A percentile compares a stretch with the other conserved stretches of the same genome.
phyloP scores from a whole-genome alignment of 2,888 invertebrate genomes.

The Drosophila sordidapex region DNA sequence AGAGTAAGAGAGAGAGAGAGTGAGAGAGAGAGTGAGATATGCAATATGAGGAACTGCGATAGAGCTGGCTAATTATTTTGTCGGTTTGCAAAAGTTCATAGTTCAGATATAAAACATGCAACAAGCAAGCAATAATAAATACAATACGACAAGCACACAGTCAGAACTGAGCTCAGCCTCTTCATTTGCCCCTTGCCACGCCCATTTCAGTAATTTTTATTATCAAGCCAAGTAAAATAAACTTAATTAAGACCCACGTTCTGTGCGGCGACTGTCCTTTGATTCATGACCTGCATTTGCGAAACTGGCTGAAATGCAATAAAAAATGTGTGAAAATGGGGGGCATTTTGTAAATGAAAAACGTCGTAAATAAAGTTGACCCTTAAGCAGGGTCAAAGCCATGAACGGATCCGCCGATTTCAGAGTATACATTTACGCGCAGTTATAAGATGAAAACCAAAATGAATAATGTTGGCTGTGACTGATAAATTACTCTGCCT shows the following conservation, averaged over 20 bases:
- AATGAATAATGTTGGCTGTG: neutral
- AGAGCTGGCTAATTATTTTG: slow-evolving; percentile 76
- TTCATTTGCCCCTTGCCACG: slow-evolving; percentile 9
- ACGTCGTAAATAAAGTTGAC: slow-evolving; percentile 24
- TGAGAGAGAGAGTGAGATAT: neutral
- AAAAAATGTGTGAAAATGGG: slow-evolving; percentile 40
- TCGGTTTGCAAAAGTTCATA: slow-evolving; percentile 77
- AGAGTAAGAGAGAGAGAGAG: slow-evolving; percentile 1
- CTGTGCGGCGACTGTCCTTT: slow-evolving; percentile 36
- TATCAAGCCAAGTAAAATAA: slow-evolving; percentile 69
- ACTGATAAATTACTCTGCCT: neutral
- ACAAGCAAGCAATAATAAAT: slow-evolving; percentile 47
- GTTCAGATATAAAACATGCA: slow-evolving; percentile 64
- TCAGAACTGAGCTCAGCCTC: slow-evolving; percentile 25
- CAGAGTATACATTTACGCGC: neutral
- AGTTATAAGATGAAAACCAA: neutral
- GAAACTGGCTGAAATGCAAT: slow-evolving; percentile 57
- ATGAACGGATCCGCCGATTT: neutral
- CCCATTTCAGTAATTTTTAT: slow-evolving; percentile 70
- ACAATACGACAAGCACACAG: slow-evolving; percentile 50
- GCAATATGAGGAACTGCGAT: slow-evolving; percentile 13
- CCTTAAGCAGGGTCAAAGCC: slow-evolving; percentile 24
- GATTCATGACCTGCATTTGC: slow-evolving; percentile 71
- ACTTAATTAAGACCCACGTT: slow-evolving; percentile 73
- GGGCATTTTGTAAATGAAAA: slow-evolving; percentile 2